Conservation (phyloP, 1,140 invertebrate genomes). For the Drosophila athabasca region DNA sequence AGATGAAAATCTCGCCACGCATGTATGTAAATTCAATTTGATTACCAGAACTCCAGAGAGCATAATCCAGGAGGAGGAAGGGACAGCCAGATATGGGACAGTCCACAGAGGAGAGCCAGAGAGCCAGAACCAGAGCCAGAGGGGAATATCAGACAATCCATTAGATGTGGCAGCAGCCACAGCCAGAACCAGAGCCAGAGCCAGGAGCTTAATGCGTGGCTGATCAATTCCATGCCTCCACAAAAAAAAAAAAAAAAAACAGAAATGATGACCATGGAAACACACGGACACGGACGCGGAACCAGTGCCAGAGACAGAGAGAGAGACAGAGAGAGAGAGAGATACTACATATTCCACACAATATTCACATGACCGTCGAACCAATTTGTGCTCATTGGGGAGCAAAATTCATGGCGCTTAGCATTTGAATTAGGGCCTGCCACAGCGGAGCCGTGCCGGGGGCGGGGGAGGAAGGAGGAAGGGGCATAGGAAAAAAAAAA, state of each 20-base stretch:
- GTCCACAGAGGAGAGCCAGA: neutral
- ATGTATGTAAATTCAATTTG: constrained; percentile 52
- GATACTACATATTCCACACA: constrained; percentile 17
- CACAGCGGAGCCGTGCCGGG: neutral
- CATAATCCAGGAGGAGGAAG: no score
- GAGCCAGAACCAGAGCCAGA: neutral
- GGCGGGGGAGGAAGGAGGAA: neutral
- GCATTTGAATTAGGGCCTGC: constrained; percentile 43
- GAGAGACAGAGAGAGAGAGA: constrained; percentile 5
- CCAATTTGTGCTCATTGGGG: constrained; percentile 48
- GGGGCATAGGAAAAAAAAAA: constrained; percentile 17
- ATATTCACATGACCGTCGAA: constrained; percentile 33
- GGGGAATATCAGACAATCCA: constrained; percentile 59
- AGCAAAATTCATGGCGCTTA: constrained; percentile 52
- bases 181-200: neutral
- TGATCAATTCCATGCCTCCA: constrained; percentile 39
- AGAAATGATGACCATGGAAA: constrained; percentile 35
- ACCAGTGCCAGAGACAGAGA: neutral
- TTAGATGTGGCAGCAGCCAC: constrained; percentile 59
- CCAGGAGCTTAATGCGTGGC: constrained; percentile 57
- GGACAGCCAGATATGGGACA: no score
- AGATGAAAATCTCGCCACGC: constrained; percentile 23
- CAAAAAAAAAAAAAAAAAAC: constrained; percentile 21
- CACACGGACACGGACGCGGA: constrained; percentile 17
- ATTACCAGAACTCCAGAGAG: constrained; percentile 18